A percentile compares a stretch with the other conserved stretches of the same genome.
These are phyloP conservation scores for Ethmia dodecea DNA, from an alignment of 2,888 invertebrate species.

Conservation along the genomic window DNA sequence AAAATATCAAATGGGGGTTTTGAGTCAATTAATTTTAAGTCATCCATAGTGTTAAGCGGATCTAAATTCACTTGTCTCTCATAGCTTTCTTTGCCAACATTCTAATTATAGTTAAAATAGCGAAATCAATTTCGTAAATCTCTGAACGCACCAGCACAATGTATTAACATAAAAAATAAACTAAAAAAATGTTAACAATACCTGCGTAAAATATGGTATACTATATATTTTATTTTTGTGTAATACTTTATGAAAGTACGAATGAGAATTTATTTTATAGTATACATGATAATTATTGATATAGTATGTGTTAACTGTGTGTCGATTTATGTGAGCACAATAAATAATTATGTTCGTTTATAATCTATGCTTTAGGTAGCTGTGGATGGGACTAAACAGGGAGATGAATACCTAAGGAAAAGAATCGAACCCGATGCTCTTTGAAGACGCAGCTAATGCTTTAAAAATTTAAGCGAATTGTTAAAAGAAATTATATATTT, in stretches of 20 bases:
- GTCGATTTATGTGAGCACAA: slow-evolving; percentile 67
- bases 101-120: slow-evolving; percentile 45
- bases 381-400: slow-evolving; percentile 65
- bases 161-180: slow-evolving; percentile 43
- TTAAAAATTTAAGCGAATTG: too few species aligned
- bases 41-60: slow-evolving; percentile 66
- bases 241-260: slow-evolving; percentile 44
- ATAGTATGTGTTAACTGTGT: slow-evolving; percentile 52
- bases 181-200: slow-evolving; percentile 31
- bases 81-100: slow-evolving; percentile 65
- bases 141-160: slow-evolving; percentile 67
- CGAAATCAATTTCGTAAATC: slow-evolving; percentile 34
- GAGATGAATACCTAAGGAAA: slow-evolving; percentile 33
- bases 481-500: background rate
- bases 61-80: slow-evolving; percentile 37
- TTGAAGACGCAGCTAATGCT: background rate
- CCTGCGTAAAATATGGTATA: slow-evolving; percentile 32
- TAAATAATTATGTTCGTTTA: slow-evolving; percentile 43
- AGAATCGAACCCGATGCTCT: slow-evolving; percentile 36
- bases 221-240: slow-evolving; percentile 46
- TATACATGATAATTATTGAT: slow-evolving; percentile 44
- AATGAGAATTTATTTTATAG: slow-evolving; percentile 49
- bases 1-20: slow-evolving; percentile 49
- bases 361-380: slow-evolving; percentile 52
- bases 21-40: slow-evolving; percentile 75